Evolutionary conservation across 2,113 vertebrate species (phyloP).

Genomic region (Sialia sialis): DNA sequence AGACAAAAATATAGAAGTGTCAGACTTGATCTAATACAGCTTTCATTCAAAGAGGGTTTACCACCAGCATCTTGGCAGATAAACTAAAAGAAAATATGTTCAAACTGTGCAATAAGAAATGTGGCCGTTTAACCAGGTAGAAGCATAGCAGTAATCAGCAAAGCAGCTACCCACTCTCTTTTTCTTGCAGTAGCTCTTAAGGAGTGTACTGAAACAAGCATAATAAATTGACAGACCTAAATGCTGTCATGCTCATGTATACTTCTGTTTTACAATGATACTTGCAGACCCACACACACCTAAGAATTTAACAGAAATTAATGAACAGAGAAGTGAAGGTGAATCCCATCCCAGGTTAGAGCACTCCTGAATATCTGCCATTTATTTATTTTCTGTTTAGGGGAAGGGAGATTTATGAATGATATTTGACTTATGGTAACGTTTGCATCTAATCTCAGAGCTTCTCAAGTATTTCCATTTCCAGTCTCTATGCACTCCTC

Average conservation of each 20-base stretch:
- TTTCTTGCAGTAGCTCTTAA: background rate
- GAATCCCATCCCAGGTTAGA: background rate
- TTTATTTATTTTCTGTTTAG: background rate
- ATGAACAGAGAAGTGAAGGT: background rate
- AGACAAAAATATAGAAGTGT: slow-evolving; percentile 51
- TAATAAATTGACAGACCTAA: background rate
- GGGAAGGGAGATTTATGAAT: background rate
- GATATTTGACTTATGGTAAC: background rate
- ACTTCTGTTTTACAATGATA: background rate
- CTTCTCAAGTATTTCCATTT: background rate
- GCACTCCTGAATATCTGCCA: background rate
- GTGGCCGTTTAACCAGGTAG: background rate
- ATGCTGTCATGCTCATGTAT: background rate
- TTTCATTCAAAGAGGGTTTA: slow-evolving; percentile 20
- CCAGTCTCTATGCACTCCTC: background rate
- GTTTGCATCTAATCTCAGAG: background rate
- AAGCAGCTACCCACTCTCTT: background rate
- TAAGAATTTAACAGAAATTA: background rate
- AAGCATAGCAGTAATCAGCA: background rate
- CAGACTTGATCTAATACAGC: slow-evolving; percentile 32
- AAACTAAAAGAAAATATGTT: background rate
- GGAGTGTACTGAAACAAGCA: background rate
- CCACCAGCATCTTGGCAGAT: background rate
- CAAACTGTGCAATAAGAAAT: background rate
- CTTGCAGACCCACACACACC: background rate